phyloP scores from a whole-genome alignment of 2,797 vertebrate genomes.

The Poecile montanus region DNA sequence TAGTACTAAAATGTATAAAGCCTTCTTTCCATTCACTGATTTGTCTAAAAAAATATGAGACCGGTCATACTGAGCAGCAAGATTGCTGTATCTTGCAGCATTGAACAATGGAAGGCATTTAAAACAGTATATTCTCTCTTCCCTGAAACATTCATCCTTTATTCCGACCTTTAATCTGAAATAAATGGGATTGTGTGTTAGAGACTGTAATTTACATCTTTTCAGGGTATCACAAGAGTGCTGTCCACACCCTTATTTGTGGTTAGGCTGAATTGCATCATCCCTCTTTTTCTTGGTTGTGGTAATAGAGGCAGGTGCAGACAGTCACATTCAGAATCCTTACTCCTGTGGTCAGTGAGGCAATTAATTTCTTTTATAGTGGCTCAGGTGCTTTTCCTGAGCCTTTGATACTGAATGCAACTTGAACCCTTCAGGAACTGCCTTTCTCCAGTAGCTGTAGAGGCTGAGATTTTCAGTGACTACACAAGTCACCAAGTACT shows the following conservation, averaged over 20 bases:
- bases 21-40: background rate
- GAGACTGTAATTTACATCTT: background rate
- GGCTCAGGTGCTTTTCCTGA: background rate
- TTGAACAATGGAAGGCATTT: background rate
- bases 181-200: background rate
- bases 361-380: background rate
- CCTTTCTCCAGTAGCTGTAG: background rate
- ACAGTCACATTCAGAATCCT: background rate
- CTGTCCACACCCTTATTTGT: background rate
- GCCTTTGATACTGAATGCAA: background rate
- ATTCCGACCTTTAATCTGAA: background rate
- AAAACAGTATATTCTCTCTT: background rate
- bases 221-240: background rate
- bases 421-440: background rate
- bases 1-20: background rate
- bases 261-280: background rate
- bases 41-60: background rate
- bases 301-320: background rate
- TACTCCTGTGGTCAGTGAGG: background rate
- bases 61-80: background rate
- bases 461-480: background rate
- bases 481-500: background rate
- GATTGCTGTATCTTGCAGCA: background rate
- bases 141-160: background rate
- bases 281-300: background rate